Evolutionary conservation across 2,888 invertebrate species (phyloP), one percentile per base, ranked within the genome.

Genomic region (Rhingia rostrata): DNA sequence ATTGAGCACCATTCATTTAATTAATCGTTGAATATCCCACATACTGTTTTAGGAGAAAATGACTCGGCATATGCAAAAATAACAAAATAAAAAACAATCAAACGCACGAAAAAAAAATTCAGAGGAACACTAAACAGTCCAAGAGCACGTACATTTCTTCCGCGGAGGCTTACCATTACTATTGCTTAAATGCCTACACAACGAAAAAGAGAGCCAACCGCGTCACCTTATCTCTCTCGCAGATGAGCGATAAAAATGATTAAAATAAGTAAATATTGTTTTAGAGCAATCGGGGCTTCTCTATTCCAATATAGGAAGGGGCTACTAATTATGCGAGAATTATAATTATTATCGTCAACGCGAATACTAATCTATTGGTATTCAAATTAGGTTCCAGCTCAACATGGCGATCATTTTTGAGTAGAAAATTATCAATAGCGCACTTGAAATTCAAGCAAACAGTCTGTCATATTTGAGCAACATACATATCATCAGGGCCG

Each of bases 221-320:
- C 41, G 9, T 51, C 30, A 64, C 37, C 39, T 56, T 37, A 51
- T 10, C 63, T 37, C 45, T 53, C 32, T 53, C 22, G 3, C 14
- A 41, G 32, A 41, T 47, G 30, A 63, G 45, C 60, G 73, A 54
- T 43, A 64, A 60, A 45, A 45, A 12, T 60, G 58, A 66, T 66
- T 73, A 60, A 60, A 45, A 53, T 41, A 64, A 58, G 66, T 39
- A 61, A 54, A 64, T 58, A 69, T 69, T 43, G 56, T 10, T 80
- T 39, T 41, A 5, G 39, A 69, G 41, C 37, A 7, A 41, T 45
- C 7, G 39, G 37, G 37, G 32, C 37, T 43, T 10, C 47, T 37
- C 32, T 32, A 9, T 43, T 41, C 32, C 7, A 30, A 10, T 9
- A 49, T 35, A 64, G 60, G 60, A 14, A 35, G 54, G 22, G 51